These are phyloP conservation scores for Adelosebastes latens DNA, from an alignment of 2,797 vertebrate species.

Conservation along the genomic window DNA sequence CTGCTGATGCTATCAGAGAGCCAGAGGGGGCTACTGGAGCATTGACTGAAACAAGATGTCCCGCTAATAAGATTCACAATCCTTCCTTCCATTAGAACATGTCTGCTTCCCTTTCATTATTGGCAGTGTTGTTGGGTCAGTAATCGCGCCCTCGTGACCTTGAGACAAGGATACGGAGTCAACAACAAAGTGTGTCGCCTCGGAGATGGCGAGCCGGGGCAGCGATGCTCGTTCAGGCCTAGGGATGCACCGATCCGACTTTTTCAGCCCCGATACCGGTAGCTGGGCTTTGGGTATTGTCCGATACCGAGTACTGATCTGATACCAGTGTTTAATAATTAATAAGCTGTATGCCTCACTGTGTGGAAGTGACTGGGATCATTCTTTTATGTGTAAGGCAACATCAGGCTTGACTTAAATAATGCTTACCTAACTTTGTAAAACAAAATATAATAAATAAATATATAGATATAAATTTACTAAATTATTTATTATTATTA, in stretches of 20 bases:
- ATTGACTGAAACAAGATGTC: conserved; percentile 73
- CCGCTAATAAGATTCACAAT: conserved; percentile 71
- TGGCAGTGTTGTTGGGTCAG: conserved; percentile 51
- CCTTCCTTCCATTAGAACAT: conserved; percentile 63
- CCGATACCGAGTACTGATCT: too few relatives aligned
- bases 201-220: conserved; percentile 4
- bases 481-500: too few relatives aligned
- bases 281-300: too few relatives aligned
- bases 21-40: conserved; percentile 48
- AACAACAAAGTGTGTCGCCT: conserved; percentile 51
- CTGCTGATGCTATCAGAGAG: conserved; percentile 65
- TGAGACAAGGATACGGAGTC: conserved; percentile 36
- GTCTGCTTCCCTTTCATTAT: conserved; percentile 60
- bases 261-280: too few relatives aligned
- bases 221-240: conserved; percentile 18
- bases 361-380: too few relatives aligned
- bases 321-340: too few relatives aligned
- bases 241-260: neutral
- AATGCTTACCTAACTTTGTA: too few relatives aligned
- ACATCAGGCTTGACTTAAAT: too few relatives aligned
- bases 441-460: too few relatives aligned
- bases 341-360: too few relatives aligned
- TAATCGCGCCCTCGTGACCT: conserved; percentile 51
- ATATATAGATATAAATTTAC: too few relatives aligned
- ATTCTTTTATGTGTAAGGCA: too few relatives aligned